phyloP scores from a whole-genome alignment of 2,888 invertebrate species.

The Stenichneumon culpator region DNA sequence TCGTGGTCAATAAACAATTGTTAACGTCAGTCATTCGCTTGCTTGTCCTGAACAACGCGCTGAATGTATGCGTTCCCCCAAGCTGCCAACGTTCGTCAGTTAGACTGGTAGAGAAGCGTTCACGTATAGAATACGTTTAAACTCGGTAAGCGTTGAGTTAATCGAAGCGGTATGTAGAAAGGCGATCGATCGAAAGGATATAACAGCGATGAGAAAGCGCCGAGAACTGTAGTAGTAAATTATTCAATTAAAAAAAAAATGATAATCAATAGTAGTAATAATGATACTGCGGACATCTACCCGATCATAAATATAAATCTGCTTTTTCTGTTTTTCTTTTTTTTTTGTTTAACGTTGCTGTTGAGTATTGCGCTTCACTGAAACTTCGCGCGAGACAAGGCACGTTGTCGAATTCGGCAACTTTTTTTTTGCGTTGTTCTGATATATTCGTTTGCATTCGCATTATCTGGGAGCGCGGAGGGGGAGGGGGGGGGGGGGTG shows the following conservation, averaged over 20 bases:
- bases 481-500: slow-evolving; percentile 1
- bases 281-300: slow-evolving; percentile 31
- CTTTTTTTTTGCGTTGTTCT: slow-evolving; percentile 46
- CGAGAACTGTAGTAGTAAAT: neutral
- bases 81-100: slow-evolving; percentile 10
- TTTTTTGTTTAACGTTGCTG: slow-evolving; percentile 18
- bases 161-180: slow-evolving; percentile 23
- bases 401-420: slow-evolving; percentile 53
- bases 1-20: neutral
- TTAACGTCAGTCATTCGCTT: neutral
- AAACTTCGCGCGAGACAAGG: slow-evolving; percentile 50
- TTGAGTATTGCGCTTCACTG: slow-evolving; percentile 45
- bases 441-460: slow-evolving; percentile 36
- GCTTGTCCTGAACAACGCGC: slow-evolving; percentile 9
- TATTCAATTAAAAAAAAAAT: neutral
- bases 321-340: slow-evolving; percentile 16
- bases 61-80: neutral
- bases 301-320: slow-evolving; percentile 38
- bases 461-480: slow-evolving; percentile 10
- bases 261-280: neutral
- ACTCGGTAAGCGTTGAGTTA: slow-evolving; percentile 43
- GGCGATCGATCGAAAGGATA: neutral
- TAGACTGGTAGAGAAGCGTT: slow-evolving; percentile 3
- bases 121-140: neutral
- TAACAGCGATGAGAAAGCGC: slow-evolving; percentile 9